Percentiles rank a stretch among this genome's conserved stretches.
These are phyloP conservation scores for Drosophila lacteicornis DNA, from an alignment of 1,140 invertebrate genomes.

Conservation along the genomic window DNA sequence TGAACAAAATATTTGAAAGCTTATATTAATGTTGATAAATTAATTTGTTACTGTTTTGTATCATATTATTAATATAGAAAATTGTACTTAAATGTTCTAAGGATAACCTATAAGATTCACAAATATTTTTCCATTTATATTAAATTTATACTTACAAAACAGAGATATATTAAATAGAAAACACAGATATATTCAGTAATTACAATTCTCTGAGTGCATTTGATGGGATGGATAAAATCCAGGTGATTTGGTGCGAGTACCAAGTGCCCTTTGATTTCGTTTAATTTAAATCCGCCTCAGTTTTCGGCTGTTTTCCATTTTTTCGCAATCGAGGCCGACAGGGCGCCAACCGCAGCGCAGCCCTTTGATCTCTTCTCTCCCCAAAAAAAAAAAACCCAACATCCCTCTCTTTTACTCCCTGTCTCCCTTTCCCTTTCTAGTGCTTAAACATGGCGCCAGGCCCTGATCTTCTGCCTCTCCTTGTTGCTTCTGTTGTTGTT, in stretches of 20 bases:
- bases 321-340: constrained; percentile 70
- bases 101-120: too few relatives aligned
- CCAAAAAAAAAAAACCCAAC: background rate
- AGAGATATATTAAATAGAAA: too few relatives aligned
- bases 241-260: constrained; percentile 16
- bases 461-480: constrained; percentile 35
- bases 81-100: too few relatives aligned
- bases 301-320: constrained; percentile 27
- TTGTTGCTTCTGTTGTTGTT: constrained; percentile 39
- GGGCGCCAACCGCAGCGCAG: constrained; percentile 55
- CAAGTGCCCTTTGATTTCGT: constrained; percentile 37
- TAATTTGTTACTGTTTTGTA: too few relatives aligned
- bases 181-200: too few relatives aligned
- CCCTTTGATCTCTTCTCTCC: constrained; percentile 71
- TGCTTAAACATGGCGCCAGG: constrained; percentile 71
- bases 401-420: constrained; percentile 1
- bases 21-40: too few relatives aligned
- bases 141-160: too few relatives aligned
- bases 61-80: too few relatives aligned
- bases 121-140: too few relatives aligned
- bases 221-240: constrained; percentile 27
- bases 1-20: too few relatives aligned
- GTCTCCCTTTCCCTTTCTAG: constrained; percentile 27
- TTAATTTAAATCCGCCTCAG: constrained; percentile 18
- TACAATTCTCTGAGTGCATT: constrained; percentile 12